A percentile compares a stretch with the other conserved stretches of the same genome.
phyloP scores from a whole-genome alignment of 2,797 vertebrate genomes.

The Ctenosaura bakeri region DNA sequence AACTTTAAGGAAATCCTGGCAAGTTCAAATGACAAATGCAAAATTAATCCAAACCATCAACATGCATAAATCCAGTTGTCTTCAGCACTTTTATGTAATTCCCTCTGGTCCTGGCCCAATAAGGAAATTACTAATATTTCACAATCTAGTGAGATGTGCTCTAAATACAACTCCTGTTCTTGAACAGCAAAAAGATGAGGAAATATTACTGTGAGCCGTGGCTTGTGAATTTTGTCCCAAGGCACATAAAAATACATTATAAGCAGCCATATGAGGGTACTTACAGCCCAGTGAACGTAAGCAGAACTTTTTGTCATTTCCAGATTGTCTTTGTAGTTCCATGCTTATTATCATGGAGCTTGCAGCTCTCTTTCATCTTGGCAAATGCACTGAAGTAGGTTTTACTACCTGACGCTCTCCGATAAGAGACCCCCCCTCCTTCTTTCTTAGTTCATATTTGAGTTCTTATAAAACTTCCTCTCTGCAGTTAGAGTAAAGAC shows the following conservation, averaged over 20 bases:
- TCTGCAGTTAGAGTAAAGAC: conserved; percentile 62
- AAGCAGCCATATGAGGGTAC: conserved; percentile 21
- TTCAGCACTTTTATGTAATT: conserved; percentile 66
- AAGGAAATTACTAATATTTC: conserved; percentile 56
- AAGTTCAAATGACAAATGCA: conserved; percentile 69
- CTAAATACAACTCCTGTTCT: conserved; percentile 56
- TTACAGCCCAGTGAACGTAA: conserved; percentile 48
- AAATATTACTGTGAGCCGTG: conserved; percentile 52
- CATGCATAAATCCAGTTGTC: conserved; percentile 46
- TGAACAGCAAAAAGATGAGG: conserved; percentile 52
- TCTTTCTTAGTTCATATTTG: conserved; percentile 52
- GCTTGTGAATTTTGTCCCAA: conserved; percentile 47
- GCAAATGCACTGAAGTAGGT: conserved; percentile 52
- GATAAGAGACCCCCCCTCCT: conserved; percentile 55
- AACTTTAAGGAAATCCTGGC: conserved; percentile 69
- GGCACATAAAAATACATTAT: conserved; percentile 47
- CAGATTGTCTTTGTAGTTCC: conserved; percentile 47
- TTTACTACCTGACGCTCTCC: conserved; percentile 69
- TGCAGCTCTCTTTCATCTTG: conserved; percentile 49
- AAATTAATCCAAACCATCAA: conserved; percentile 73
- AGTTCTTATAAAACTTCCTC: conserved; percentile 60
- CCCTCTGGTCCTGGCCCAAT: conserved; percentile 61
- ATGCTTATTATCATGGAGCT: conserved; percentile 45
- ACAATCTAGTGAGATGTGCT: conserved; percentile 50
- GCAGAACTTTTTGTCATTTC: conserved; percentile 58